A percentile compares a stretch with the other conserved stretches of the same genome.
Evolutionary conservation across 2,113 vertebrate species (phyloP).

Genomic region (Orthonyx spaldingii): DNA sequence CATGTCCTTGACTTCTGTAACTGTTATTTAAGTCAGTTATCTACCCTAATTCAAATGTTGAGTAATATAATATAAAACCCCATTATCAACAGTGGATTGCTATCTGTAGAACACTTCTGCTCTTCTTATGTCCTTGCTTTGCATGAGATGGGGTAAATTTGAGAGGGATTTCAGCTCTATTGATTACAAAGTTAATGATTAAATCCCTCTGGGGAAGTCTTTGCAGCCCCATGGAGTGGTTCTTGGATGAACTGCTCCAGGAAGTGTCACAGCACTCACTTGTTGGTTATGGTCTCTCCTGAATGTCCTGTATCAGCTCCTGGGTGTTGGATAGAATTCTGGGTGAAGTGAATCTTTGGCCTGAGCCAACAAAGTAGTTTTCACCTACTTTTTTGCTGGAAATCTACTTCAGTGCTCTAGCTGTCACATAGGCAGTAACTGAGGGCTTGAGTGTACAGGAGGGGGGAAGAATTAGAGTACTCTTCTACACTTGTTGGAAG

Average conservation of each 20-base stretch:
- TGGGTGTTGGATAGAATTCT: background rate
- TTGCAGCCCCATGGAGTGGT: background rate
- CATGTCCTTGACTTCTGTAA: background rate
- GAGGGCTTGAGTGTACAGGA: background rate
- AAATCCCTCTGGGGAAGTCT: background rate
- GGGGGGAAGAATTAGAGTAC: background rate
- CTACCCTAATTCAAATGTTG: background rate
- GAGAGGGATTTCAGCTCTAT: background rate
- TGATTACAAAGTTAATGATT: background rate
- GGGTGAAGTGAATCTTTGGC: background rate
- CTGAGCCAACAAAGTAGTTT: background rate
- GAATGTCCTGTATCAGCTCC: background rate
- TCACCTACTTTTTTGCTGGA: background rate
- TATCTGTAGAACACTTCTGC: background rate
- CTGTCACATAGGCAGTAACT: background rate
- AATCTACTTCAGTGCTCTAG: background rate
- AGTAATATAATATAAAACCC: background rate
- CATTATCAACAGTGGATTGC: background rate
- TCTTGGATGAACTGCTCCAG: background rate
- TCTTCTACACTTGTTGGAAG: background rate
- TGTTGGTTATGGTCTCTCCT: accelerated
- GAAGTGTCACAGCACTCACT: background rate
- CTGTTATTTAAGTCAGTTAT: background rate
- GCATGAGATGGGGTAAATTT: background rate
- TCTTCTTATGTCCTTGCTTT: background rate